A percentile compares a stretch with the other conserved stretches of the same genome.
Conservation (phyloP, 1,140 invertebrate genomes). For the Pseudobourletiella spinata region DNA sequence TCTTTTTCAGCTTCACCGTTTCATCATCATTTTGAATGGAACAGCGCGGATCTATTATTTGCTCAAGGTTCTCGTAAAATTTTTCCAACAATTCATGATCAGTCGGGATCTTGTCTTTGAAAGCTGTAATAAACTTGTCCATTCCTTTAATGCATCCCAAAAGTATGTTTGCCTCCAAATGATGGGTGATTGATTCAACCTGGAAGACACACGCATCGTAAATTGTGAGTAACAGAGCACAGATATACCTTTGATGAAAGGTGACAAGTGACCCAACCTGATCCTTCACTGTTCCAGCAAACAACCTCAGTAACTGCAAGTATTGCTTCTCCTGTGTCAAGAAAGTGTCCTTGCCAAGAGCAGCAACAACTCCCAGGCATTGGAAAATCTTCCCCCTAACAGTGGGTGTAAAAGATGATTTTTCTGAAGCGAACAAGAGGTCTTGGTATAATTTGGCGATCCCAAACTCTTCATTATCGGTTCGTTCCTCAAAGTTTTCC, state of each 20-base stretch:
- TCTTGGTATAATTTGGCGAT: constrained; percentile 16
- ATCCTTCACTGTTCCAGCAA: not conserved
- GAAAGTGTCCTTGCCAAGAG: not conserved
- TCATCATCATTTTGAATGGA: constrained; percentile 22
- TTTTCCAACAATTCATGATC: not conserved
- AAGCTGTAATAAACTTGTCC: constrained; percentile 18
- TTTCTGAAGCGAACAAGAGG: constrained; percentile 14
- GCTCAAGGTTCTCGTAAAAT: constrained; percentile 23
- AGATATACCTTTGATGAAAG: too few relatives aligned
- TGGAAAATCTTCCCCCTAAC: constrained; percentile 33
- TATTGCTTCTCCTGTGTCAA: not conserved
- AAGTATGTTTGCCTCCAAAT: constrained; percentile 29
- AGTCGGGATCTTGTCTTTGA: not conserved
- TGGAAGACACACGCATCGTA: too few relatives aligned
- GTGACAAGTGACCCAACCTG: too few relatives aligned
- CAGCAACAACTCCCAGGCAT: constrained; percentile 18
- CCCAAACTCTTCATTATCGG: constrained; percentile 8
- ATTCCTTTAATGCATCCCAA: constrained; percentile 20
- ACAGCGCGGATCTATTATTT: constrained; percentile 30
- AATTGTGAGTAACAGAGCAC: too few relatives aligned
- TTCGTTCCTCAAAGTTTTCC: constrained; percentile 6
- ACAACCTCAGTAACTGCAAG: constrained; percentile 16
- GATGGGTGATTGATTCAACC: constrained; percentile 19
- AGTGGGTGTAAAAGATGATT: constrained; percentile 22
- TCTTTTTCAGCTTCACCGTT: constrained; percentile 18